These are phyloP conservation scores for Leptatherina wallacei DNA, from an alignment of 2,797 vertebrate genomes.

Conservation along the genomic window DNA sequence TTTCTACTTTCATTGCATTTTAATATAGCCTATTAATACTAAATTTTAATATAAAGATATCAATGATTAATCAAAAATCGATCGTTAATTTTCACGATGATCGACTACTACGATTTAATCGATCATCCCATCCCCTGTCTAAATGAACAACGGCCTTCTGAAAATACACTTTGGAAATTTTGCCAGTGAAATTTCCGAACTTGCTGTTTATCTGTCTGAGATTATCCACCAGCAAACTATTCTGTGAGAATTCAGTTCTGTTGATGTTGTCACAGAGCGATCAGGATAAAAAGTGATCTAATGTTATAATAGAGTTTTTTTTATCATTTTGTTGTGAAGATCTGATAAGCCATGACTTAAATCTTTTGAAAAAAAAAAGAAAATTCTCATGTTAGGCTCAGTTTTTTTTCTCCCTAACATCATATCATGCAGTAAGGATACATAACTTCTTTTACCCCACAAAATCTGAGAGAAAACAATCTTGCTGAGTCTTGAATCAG, in stretches of 20 bases:
- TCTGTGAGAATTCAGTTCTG: conserved; percentile 20
- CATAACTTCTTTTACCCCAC: neutral
- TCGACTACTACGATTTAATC: too few relatives aligned
- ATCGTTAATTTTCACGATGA: too few relatives aligned
- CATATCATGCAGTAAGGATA: neutral
- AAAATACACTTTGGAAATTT: neutral
- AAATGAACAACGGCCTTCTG: neutral
- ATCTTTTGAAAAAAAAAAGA: neutral
- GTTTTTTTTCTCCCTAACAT: neutral
- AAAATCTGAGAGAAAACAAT: conserved; percentile 10
- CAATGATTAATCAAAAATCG: too few relatives aligned
- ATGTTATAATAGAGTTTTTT: neutral
- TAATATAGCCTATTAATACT: too few relatives aligned
- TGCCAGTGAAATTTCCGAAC: conserved; percentile 28
- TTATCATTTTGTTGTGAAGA: neutral
- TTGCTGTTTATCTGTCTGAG: neutral
- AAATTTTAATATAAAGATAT: too few relatives aligned
- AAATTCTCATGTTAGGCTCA: neutral
- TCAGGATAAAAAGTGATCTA: conserved; percentile 3
- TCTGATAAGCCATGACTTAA: conserved; percentile 10
- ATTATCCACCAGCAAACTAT: conserved; percentile 27
- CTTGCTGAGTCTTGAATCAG: conserved; percentile 50
- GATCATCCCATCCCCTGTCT: neutral
- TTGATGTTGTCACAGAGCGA: neutral
- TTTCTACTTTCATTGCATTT: too few relatives aligned